These are phyloP conservation scores for Rhopalosiphum padi DNA, from an alignment of 1,140 invertebrate genomes.

Conservation along the genomic window DNA sequence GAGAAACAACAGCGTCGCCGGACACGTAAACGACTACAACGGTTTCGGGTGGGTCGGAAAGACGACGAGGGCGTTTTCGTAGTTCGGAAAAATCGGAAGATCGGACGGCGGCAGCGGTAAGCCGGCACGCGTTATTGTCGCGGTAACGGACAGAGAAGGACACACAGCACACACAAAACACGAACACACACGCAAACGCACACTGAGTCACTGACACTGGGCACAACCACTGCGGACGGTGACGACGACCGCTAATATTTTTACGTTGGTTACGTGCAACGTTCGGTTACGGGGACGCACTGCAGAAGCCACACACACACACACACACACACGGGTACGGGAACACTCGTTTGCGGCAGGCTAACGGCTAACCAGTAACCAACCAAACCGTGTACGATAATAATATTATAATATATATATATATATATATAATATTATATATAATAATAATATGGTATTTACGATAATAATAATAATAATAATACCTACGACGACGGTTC, in stretches of 20 bases:
- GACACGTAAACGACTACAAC: neutral
- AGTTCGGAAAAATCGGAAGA: neutral
- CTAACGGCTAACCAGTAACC: slow-evolving; percentile 21
- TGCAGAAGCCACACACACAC: slow-evolving; percentile 45
- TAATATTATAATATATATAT: neutral
- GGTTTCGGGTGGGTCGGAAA: neutral
- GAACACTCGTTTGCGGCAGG: neutral
- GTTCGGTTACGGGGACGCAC: slow-evolving; percentile 35
- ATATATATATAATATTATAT: too few relatives aligned
- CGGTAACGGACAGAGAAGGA: neutral
- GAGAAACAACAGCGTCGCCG: neutral
- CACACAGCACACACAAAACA: neutral
- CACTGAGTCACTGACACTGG: neutral
- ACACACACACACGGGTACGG: neutral
- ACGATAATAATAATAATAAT: neutral
- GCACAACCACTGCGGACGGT: neutral
- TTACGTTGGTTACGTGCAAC: slow-evolving; percentile 36
- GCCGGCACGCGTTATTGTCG: slow-evolving; percentile 13
- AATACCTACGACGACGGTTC: slow-evolving; percentile 20
- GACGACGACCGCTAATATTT: neutral
- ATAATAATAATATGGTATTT: slow-evolving; percentile 26
- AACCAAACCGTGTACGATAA: neutral
- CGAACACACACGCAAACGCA: neutral
- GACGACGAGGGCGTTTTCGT: neutral
- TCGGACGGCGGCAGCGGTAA: neutral